Evolutionary conservation across 2,888 invertebrate genomes (phyloP).

Genomic region (Perdita meconis): DNA sequence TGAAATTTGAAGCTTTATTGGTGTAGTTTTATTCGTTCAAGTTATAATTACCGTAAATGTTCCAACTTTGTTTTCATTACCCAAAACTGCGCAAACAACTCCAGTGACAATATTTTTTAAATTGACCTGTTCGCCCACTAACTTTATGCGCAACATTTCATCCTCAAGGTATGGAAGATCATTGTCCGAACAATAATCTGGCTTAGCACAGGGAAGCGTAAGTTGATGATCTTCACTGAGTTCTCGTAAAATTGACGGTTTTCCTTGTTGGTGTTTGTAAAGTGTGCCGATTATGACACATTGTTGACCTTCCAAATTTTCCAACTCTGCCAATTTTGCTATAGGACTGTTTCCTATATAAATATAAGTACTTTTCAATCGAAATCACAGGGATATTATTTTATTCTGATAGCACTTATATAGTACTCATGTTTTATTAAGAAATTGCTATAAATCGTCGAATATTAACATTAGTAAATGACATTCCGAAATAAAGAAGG

Average conservation of each 20-base stretch:
- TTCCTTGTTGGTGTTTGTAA: slow-evolving; percentile 95
- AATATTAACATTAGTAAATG: slow-evolving; percentile 7
- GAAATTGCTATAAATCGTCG: too few relatives aligned
- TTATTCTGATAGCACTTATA: slow-evolving; percentile 9
- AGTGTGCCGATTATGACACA: slow-evolving; percentile 95
- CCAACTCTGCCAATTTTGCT: slow-evolving; percentile 89
- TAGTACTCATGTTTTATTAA: too few relatives aligned
- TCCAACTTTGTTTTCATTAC: slow-evolving; percentile 83
- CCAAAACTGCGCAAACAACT: slow-evolving; percentile 92
- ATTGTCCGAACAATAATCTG: slow-evolving; percentile 91
- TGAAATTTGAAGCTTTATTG: background rate
- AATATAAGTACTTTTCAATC: slow-evolving; percentile 10
- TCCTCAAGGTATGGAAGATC: slow-evolving; percentile 96
- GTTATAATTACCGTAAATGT: slow-evolving; percentile 75
- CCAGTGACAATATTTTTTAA: slow-evolving; percentile 91
- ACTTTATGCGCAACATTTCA: slow-evolving; percentile 93
- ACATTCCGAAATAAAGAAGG: slow-evolving; percentile 3
- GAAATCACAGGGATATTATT: background rate
- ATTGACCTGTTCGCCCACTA: slow-evolving; percentile 88
- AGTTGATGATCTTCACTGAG: slow-evolving; percentile 95
- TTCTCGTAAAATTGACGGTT: slow-evolving; percentile 96
- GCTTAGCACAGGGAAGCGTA: slow-evolving; percentile 89
- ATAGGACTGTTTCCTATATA: slow-evolving; percentile 76
- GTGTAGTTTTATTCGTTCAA: background rate
- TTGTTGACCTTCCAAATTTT: slow-evolving; percentile 88